Conservation (phyloP, 2,797 vertebrate species). For the Astyanax mexicanus region DNA sequence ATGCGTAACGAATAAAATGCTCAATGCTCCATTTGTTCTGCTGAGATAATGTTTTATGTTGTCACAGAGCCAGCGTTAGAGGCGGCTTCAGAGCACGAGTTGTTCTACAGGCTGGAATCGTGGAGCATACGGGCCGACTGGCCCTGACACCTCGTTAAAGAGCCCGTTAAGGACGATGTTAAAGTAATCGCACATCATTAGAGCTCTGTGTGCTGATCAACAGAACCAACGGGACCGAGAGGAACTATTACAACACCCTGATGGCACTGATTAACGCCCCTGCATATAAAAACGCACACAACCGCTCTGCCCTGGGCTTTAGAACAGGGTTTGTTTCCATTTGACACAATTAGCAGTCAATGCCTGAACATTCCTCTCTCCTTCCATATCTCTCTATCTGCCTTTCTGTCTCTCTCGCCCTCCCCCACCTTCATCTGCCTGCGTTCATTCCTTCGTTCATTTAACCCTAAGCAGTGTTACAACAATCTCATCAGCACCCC, state of each 20-base stretch:
- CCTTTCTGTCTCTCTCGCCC: background rate
- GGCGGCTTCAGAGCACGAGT: conserved; percentile 63
- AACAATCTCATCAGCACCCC: conserved; percentile 61
- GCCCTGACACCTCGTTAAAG: conserved; percentile 82
- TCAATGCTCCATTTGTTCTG: conserved; percentile 21
- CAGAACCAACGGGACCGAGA: conserved; percentile 78
- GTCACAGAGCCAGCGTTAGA: conserved; percentile 35
- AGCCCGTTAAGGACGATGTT: conserved; percentile 85
- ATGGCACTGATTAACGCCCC: conserved; percentile 54
- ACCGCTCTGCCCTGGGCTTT: conserved; percentile 21
- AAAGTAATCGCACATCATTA: conserved; percentile 89
- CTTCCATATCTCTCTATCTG: background rate
- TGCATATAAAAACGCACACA: conserved; percentile 42
- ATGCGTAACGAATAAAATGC: conserved; percentile 12
- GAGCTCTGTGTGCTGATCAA: conserved; percentile 83
- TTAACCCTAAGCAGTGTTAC: conserved; percentile 66
- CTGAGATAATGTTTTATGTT: conserved; percentile 39
- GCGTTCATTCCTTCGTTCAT: conserved; percentile 53
- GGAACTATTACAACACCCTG: conserved; percentile 59
- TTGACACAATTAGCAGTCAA: background rate
- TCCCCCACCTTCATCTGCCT: conserved; percentile 41
- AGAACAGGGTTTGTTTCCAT: conserved; percentile 1
- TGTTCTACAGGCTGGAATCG: conserved; percentile 55
- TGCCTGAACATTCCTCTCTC: conserved; percentile 4
- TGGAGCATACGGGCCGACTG: conserved; percentile 73